Evolutionary conservation across 1,140 invertebrate species (phyloP).

Genomic region (Drosophila pallidifrons): DNA sequence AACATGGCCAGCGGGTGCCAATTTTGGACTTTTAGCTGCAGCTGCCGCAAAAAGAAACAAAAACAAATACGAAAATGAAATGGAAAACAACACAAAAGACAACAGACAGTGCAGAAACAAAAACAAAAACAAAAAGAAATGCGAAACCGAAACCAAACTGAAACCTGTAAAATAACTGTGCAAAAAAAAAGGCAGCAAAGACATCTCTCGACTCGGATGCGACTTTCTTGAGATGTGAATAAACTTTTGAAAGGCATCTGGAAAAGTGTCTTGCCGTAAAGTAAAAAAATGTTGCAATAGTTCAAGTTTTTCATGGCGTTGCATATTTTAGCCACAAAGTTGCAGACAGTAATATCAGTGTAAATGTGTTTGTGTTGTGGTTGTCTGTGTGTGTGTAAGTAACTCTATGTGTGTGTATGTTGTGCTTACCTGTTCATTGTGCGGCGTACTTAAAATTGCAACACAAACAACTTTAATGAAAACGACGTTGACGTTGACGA

Average conservation of each 20-base stretch:
- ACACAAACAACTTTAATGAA: slow-evolving; percentile 82
- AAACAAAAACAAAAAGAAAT: slow-evolving; percentile 21
- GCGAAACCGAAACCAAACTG: slow-evolving; percentile 18
- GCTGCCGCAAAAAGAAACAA: slow-evolving; percentile 44
- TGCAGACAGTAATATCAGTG: slow-evolving; percentile 49
- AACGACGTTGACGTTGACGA: slow-evolving; percentile 65
- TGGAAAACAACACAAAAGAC: slow-evolving; percentile 6
- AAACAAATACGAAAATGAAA: slow-evolving; percentile 29
- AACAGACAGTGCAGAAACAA: slow-evolving; percentile 8
- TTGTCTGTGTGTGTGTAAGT: slow-evolving; percentile 26
- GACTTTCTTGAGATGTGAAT: slow-evolving; percentile 74
- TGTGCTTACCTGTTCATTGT: slow-evolving; percentile 80
- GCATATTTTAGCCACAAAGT: slow-evolving; percentile 69
- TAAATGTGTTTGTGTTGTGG: slow-evolving; percentile 35
- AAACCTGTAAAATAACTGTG: slow-evolving; percentile 21
- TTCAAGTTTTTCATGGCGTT: slow-evolving; percentile 78
- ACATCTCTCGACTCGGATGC: slow-evolving; percentile 46
- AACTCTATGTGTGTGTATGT: slow-evolving; percentile 44
- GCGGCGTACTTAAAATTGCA: slow-evolving; percentile 78
- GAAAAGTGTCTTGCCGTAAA: slow-evolving; percentile 43
- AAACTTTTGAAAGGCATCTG: slow-evolving; percentile 67
- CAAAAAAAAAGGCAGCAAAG: slow-evolving; percentile 39
- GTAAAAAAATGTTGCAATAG: slow-evolving; percentile 73
- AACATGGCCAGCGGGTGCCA: slow-evolving; percentile 14
- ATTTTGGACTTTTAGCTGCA: slow-evolving; percentile 61